Percentiles rank a stretch among this genome's conserved stretches.
Conservation (phyloP, 2,113 vertebrate species). For the Spea bombifrons region DNA sequence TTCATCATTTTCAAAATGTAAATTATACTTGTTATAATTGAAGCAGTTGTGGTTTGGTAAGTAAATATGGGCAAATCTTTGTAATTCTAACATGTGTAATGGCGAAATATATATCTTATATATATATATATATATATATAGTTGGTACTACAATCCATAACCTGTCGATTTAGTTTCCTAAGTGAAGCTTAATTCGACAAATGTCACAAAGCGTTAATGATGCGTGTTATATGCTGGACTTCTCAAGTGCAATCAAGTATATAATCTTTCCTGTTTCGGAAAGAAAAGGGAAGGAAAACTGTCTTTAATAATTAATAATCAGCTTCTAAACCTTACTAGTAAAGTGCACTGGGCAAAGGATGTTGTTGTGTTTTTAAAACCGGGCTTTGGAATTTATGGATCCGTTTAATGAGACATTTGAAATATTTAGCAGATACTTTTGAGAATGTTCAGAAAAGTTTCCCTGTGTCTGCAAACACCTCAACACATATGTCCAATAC, state of each 20-base stretch:
- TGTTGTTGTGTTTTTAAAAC: background rate
- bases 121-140: no score
- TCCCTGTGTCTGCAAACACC: background rate
- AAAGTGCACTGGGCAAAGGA: background rate
- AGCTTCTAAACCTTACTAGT: conserved; percentile 35
- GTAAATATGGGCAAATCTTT: no score
- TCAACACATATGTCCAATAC: background rate
- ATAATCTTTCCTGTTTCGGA: conserved; percentile 25
- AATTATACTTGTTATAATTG: no score
- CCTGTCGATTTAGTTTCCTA: no score
- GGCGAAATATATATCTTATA: no score
- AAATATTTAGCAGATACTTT: background rate
- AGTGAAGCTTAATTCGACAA: no score
- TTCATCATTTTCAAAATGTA: no score
- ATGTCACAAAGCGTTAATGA: background rate
- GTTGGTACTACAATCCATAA: no score
- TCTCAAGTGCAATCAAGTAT: conserved; percentile 32
- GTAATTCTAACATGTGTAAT: no score
- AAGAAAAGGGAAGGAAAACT: conserved; percentile 8
- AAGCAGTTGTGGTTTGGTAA: no score
- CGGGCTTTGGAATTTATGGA: background rate
- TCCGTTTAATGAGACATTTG: background rate
- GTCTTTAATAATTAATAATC: conserved; percentile 39
- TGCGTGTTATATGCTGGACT: background rate
- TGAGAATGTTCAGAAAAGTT: background rate